Percentiles rank a stretch among this genome's conserved stretches.
Evolutionary conservation across 2,113 vertebrate genomes (phyloP).

Genomic region (Atlantisia rogersi): DNA sequence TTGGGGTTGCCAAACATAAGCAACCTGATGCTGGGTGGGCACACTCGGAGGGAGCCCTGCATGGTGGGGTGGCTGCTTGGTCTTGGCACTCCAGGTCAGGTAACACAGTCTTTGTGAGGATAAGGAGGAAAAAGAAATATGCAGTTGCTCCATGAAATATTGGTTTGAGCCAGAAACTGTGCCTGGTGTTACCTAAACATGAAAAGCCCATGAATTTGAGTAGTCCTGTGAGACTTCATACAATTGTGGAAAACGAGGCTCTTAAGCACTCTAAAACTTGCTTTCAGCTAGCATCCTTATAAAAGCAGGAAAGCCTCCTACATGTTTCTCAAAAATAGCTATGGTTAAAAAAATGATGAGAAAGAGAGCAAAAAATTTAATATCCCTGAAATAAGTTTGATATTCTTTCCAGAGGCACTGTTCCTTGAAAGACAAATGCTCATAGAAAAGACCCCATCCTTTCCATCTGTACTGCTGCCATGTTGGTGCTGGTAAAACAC

Average conservation of each 20-base stretch:
- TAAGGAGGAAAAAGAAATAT: neutral
- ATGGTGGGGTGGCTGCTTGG: neutral
- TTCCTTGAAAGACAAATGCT: neutral
- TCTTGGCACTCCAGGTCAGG: neutral
- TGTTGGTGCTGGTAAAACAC: neutral
- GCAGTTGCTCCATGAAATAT: neutral
- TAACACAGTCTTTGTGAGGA: neutral
- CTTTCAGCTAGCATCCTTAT: neutral
- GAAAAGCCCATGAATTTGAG: neutral
- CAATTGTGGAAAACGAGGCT: neutral
- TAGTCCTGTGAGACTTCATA: neutral
- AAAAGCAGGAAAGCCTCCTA: neutral
- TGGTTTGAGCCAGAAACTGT: neutral
- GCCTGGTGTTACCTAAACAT: neutral
- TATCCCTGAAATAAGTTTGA: neutral
- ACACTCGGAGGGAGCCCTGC: neutral
- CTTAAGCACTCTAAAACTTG: neutral
- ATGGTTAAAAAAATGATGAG: neutral
- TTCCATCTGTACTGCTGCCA: neutral
- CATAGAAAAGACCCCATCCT: neutral
- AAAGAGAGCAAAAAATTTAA: neutral
- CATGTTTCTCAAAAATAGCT: neutral
- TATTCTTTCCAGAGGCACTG: neutral
- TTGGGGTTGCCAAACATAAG: neutral
- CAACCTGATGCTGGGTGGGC: neutral